These are phyloP conservation scores for Colossoma macropomum DNA, from an alignment of 2,113 vertebrate genomes.

Conservation along the genomic window DNA sequence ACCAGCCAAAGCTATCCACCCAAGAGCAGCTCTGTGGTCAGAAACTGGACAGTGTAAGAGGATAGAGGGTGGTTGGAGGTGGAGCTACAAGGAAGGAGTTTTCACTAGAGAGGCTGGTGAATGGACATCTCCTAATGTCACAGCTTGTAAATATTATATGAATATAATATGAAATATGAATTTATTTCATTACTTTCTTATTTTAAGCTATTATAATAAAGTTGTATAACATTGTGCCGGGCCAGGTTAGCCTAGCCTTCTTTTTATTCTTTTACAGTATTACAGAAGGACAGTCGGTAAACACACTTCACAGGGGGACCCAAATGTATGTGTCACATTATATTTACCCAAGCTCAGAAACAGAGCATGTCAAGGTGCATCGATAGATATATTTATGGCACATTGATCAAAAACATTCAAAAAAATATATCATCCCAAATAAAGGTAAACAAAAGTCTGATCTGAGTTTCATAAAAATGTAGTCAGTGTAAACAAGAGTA, in stretches of 20 bases:
- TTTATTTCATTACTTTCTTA: neutral
- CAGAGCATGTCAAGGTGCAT: conserved; percentile 24
- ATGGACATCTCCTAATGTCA: too few species aligned
- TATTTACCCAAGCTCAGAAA: conserved; percentile 39
- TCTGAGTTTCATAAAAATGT: conserved; percentile 21
- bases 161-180: neutral
- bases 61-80: too few species aligned
- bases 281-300: conserved; percentile 70
- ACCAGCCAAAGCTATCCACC: too few species aligned
- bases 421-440: conserved; percentile 54
- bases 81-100: too few species aligned
- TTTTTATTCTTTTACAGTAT: conserved; percentile 70
- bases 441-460: conserved; percentile 41
- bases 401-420: conserved; percentile 23
- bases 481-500: conserved; percentile 31
- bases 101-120: too few species aligned
- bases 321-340: conserved; percentile 30
- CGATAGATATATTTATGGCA: conserved; percentile 31
- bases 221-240: conserved; percentile 12
- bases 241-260: conserved; percentile 27
- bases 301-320: conserved; percentile 66
- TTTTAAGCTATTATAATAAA: neutral
- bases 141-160: too few species aligned
- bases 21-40: too few species aligned
- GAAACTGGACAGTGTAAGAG: too few species aligned